phyloP scores from a whole-genome alignment of 2,797 vertebrate genomes.

The Artibeus jamaicensis region DNA sequence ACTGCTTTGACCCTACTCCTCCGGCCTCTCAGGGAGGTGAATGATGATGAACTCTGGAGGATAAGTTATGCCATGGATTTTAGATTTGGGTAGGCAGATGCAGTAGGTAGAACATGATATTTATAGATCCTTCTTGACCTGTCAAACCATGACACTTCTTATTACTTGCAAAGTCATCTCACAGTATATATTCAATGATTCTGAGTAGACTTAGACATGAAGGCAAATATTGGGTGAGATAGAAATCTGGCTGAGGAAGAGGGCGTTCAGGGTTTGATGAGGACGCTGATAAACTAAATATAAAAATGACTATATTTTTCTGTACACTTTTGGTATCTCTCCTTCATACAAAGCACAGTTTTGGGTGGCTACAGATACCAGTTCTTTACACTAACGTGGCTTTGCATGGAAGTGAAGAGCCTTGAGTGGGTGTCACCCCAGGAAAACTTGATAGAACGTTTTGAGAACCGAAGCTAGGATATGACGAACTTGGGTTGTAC shows the following conservation, averaged over 20 bases:
- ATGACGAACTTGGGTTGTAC: neutral
- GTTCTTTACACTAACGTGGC: neutral
- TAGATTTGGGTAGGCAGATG: neutral
- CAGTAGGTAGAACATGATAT: neutral
- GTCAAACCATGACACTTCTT: neutral
- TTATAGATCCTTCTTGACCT: neutral
- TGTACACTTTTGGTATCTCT: neutral
- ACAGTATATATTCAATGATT: neutral
- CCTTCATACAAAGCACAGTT: neutral
- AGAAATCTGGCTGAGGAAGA: neutral
- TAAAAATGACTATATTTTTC: neutral
- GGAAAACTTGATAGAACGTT: neutral
- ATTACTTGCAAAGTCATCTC: neutral
- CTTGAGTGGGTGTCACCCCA: neutral
- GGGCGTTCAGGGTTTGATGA: neutral
- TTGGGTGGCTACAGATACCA: neutral
- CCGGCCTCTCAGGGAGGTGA: neutral
- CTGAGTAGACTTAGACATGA: neutral
- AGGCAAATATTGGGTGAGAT: neutral
- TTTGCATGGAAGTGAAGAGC: slow-evolving; percentile 15
- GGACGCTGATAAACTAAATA: neutral
- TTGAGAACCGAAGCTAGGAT: neutral
- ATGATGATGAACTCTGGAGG: neutral
- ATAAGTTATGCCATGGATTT: neutral
- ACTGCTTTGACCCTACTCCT: neutral